These are phyloP conservation scores for Okapia johnstoni DNA, from an alignment of 2,113 vertebrate genomes.

Conservation along the genomic window DNA sequence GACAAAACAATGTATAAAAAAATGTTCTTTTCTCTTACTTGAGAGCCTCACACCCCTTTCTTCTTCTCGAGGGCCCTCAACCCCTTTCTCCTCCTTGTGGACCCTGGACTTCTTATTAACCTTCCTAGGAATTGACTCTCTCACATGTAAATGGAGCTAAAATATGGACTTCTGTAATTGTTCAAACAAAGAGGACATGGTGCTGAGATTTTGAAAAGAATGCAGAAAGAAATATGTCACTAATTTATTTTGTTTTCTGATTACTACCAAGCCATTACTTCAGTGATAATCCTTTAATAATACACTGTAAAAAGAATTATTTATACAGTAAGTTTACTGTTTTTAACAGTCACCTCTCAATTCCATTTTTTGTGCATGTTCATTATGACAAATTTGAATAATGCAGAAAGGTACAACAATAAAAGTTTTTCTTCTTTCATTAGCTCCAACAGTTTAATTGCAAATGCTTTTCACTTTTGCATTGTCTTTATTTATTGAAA, in stretches of 20 bases:
- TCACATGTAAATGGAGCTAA: not conserved
- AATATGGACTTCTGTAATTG: not conserved
- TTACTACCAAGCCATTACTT: not conserved
- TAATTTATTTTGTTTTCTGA: not conserved
- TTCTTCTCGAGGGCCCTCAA: no score
- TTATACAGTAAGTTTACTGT: not conserved
- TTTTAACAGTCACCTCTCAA: not conserved
- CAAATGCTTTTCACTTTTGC: not conserved
- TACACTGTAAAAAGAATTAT: not conserved
- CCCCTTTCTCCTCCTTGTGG: no score
- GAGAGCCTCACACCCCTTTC: no score
- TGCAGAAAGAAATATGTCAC: not conserved
- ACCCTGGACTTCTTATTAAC: no score
- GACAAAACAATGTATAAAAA: no score
- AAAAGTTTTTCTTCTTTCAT: not conserved
- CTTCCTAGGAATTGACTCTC: no score
- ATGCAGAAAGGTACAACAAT: not conserved
- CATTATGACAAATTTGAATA: not conserved
- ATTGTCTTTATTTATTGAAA: not conserved
- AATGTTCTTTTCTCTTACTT: no score
- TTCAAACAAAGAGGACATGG: not conserved
- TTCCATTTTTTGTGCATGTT: not conserved
- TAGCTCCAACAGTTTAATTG: not conserved
- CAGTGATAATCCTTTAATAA: slow-evolving; percentile 13
- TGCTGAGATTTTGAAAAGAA: slow-evolving; percentile 6